phyloP scores from a whole-genome alignment of 2,888 invertebrate genomes.

The Hypena proboscidalis region DNA sequence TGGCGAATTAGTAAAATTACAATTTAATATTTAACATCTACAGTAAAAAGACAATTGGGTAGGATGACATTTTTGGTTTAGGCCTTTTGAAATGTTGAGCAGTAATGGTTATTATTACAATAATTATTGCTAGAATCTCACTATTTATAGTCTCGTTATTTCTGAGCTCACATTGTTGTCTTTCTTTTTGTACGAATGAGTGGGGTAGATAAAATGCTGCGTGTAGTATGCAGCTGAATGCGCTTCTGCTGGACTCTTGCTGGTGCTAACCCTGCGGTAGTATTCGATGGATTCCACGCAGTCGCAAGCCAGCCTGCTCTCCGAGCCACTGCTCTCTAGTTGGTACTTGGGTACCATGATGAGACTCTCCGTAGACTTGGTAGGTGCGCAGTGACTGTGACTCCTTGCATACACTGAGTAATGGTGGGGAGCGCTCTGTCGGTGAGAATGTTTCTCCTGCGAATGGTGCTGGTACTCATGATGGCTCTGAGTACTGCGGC shows the following conservation, averaged over 20 bases:
- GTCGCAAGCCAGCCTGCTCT: slow-evolving; percentile 90
- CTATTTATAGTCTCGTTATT: slow-evolving; percentile 87
- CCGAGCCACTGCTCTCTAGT: slow-evolving; percentile 85
- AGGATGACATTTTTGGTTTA: slow-evolving; percentile 27
- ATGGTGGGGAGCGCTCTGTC: slow-evolving; percentile 76
- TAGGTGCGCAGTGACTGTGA: slow-evolving; percentile 86
- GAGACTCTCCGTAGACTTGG: slow-evolving; percentile 93
- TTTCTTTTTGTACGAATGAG: slow-evolving; percentile 80
- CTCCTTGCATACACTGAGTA: slow-evolving; percentile 78
- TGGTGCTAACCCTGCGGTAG: slow-evolving; percentile 64
- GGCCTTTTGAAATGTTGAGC: slow-evolving; percentile 56
- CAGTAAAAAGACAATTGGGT: slow-evolving; percentile 15
- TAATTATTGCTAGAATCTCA: slow-evolving; percentile 32
- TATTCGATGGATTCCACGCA: slow-evolving; percentile 84
- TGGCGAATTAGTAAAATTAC: slow-evolving; percentile 33
- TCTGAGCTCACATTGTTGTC: slow-evolving; percentile 87
- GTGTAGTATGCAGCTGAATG: slow-evolving; percentile 71
- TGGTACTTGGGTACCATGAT: slow-evolving; percentile 88
- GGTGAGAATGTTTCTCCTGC: slow-evolving; percentile 75
- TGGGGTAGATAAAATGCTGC: slow-evolving; percentile 79
- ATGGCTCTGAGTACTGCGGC: slow-evolving; percentile 85
- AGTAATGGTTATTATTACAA: slow-evolving; percentile 43
- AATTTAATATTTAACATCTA: slow-evolving; percentile 32
- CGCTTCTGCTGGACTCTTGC: slow-evolving; percentile 66
- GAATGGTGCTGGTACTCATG: slow-evolving; percentile 76